Percentiles rank a stretch among this genome's conserved stretches.
Evolutionary conservation across 37 sponge, comb jelly and placozoan species (phyloP).

Genomic region (Ianthella basta): DNA sequence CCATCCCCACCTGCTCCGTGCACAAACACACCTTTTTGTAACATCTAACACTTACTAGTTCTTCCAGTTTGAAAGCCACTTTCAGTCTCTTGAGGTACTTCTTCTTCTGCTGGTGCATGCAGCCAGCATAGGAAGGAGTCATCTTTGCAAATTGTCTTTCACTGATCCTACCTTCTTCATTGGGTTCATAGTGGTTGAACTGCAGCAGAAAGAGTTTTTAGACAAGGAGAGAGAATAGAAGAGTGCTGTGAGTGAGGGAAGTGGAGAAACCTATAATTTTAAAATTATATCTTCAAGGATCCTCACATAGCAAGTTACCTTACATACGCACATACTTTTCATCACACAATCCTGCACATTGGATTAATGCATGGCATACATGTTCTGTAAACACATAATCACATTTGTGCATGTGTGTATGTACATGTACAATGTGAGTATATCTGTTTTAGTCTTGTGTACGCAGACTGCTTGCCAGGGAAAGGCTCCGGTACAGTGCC

Average conservation of each 20-base stretch:
- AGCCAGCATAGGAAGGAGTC: slow-evolving; percentile 6
- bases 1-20: too few relatives aligned
- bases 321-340: too few relatives aligned
- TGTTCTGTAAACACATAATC: too few relatives aligned
- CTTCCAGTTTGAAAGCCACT: slow-evolving; percentile 8
- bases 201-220: background rate
- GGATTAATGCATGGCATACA: too few relatives aligned
- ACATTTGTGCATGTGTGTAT: too few relatives aligned
- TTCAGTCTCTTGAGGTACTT: slow-evolving; percentile 72
- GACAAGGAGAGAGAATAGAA: background rate
- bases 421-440: too few relatives aligned
- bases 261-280: too few relatives aligned
- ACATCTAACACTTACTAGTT: slow-evolving; percentile 5
- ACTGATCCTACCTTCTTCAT: slow-evolving; percentile 58
- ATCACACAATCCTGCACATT: too few relatives aligned
- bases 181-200: slow-evolving; percentile 56
- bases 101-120: slow-evolving; percentile 69
- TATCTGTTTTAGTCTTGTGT: too few relatives aligned
- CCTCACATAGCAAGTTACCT: background rate
- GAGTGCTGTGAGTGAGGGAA: background rate
- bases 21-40: slow-evolving; percentile 66
- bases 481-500: too few relatives aligned
- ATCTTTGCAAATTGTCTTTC: slow-evolving; percentile 28
- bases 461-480: too few relatives aligned
- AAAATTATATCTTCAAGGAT: too few relatives aligned